phyloP scores from a whole-genome alignment of 1,140 invertebrate species.

The Drosophila elegans region DNA sequence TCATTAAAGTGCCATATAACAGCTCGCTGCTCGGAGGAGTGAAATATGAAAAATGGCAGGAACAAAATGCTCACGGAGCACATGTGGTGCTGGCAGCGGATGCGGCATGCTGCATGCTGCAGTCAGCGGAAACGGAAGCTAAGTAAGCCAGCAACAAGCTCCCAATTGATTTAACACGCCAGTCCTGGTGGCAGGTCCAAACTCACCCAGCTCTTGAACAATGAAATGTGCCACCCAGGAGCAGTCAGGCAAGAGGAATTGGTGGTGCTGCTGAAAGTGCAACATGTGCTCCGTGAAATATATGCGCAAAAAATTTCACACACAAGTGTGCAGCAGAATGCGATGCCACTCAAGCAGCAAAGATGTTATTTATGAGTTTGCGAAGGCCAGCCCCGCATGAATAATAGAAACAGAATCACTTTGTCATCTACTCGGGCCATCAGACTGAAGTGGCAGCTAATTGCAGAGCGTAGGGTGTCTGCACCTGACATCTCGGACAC shows the following conservation, averaged over 20 bases:
- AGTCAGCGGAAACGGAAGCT: conserved; percentile 67
- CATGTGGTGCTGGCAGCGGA: conserved; percentile 54
- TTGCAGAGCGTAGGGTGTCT: conserved; percentile 17
- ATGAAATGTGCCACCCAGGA: conserved; percentile 48
- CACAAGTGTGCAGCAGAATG: conserved; percentile 62
- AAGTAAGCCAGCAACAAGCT: conserved; percentile 77
- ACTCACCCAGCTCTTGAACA: conserved; percentile 38
- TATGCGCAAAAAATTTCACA: conserved; percentile 68
- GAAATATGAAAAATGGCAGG: conserved; percentile 67
- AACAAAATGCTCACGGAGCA: conserved; percentile 50
- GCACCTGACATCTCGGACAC: conserved; percentile 6
- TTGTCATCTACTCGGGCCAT: conserved; percentile 34
- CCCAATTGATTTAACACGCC: conserved; percentile 79
- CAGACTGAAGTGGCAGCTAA: conserved; percentile 26
- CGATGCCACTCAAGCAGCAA: conserved; percentile 60
- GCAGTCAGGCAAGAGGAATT: conserved; percentile 8
- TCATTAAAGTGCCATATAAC: conserved; percentile 57
- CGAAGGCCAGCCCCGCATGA: conserved; percentile 33
- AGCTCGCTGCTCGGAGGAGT: conserved; percentile 3
- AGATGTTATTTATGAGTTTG: conserved; percentile 63
- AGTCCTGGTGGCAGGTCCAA: conserved; percentile 21
- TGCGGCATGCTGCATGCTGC: conserved; percentile 37
- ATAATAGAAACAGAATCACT: conserved; percentile 56
- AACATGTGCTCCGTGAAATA: conserved; percentile 63
- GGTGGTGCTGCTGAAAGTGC: conserved; percentile 45